Percentiles rank a stretch among this genome's conserved stretches.
Evolutionary conservation across 2,113 vertebrate species (phyloP).

Genomic region (Eulemur rufifrons): DNA sequence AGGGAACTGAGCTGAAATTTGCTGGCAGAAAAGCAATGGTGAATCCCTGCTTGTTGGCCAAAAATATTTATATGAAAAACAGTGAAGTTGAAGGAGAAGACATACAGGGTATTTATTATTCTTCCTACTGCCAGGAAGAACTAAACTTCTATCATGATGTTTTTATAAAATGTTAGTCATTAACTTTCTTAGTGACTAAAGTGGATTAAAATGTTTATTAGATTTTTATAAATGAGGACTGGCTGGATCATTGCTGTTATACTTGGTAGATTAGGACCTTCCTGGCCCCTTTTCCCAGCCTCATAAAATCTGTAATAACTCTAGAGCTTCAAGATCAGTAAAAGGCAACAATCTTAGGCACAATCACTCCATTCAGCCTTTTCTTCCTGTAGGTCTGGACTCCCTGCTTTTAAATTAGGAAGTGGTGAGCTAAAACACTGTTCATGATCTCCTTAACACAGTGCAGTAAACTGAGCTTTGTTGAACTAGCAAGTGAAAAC

Average conservation of each 20-base stretch:
- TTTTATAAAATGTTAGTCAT: not conserved
- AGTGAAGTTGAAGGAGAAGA: not conserved
- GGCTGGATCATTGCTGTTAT: not conserved
- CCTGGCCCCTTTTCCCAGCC: not conserved
- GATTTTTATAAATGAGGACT: not conserved
- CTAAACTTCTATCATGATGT: not conserved
- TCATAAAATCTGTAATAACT: not conserved
- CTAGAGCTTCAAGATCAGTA: not conserved
- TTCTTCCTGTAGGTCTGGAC: not conserved
- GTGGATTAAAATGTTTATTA: not conserved
- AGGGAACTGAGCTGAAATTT: slow-evolving; percentile 32
- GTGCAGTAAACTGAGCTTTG: not conserved
- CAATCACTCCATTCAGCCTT: not conserved
- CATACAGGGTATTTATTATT: not conserved
- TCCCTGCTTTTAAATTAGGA: not conserved
- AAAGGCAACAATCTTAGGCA: not conserved
- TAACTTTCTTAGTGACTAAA: not conserved
- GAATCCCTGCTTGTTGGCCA: not conserved
- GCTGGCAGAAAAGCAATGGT: not conserved
- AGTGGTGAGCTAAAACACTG: not conserved
- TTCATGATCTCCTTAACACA: not conserved
- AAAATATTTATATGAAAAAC: not conserved
- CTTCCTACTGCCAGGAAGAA: not conserved
- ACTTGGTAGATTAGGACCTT: not conserved
- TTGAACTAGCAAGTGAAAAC: not conserved